Base-by-base conservation (phyloP, 2,113 vertebrate species). In the Erinaceus europaeus region DNA sequence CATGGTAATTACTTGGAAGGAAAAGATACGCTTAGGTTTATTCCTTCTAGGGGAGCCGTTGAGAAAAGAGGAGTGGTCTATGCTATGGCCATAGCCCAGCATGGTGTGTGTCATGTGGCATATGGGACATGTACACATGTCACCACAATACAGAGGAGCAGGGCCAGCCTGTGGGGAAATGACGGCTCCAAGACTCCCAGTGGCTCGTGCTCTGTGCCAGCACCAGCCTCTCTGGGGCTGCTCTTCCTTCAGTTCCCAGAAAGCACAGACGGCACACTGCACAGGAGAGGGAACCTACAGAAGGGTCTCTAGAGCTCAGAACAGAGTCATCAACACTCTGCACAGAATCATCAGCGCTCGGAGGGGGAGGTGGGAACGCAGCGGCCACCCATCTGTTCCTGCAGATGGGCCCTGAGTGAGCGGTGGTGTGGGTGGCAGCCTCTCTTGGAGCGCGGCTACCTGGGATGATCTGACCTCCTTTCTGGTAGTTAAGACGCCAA, bases 121-220 rank as follows among this genome's bases (percentile, higher is more conserved):
- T n/a, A n/a, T n/a, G n/a, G n/a, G n/a, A n/a, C n/a, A n/a, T n/a
- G 1, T 12, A 10, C 32, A 29, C 13, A 8, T 0, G 27, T 4
- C 17, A 23, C 38, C 18, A 5, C 11, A 29, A 10, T 11, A n/a
- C 3, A 3, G 18, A 62, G 3, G 8, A 62, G 48, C 59, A 52
- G 61, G 40, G 32, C 2, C 36, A 71, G 44, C 36, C 61, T 0
- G 0, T 4, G 25, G 55, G 36, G 27, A n/a, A 5, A 21, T 34
- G 40, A 6, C 23, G 44, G 20, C 46, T 55, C 44, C 21, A 40
- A 74, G 72, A 52, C 23, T 21, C 25, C 36, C 2, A 5, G 48
- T 27, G 21, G 36, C 34, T 20, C 23, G 52, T 40, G 14, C 27
- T 23, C 44, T 55, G 9, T 61, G 65, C 53, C 48, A 13, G 12